Evolutionary conservation across 2,888 invertebrate genomes (phyloP).

Genomic region (Nemoura dubitans): DNA sequence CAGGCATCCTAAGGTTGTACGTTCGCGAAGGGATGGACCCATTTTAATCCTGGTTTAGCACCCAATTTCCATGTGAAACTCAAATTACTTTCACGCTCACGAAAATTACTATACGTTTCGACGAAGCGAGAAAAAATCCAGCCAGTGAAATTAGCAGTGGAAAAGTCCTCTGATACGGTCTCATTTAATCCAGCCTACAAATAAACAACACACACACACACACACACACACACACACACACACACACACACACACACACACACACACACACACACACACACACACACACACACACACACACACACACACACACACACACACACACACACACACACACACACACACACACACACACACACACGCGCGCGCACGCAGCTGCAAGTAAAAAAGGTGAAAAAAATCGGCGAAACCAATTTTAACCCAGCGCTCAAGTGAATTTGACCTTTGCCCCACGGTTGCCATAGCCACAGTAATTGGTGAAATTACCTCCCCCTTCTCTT

Average conservation of each 20-base stretch:
- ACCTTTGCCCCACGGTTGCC: background rate
- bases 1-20: background rate
- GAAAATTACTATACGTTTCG: background rate
- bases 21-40: background rate
- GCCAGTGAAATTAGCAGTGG: background rate
- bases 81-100: background rate
- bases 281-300: no score
- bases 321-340: no score
- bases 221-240: no score
- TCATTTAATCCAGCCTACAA: background rate
- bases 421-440: conserved; percentile 2
- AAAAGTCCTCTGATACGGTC: background rate
- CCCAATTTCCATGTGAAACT: conserved; percentile 12
- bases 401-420: conserved; percentile 7
- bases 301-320: no score
- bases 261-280: no score
- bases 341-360: no score
- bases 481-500: conserved; percentile 1
- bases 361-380: no score
- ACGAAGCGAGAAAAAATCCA: background rate
- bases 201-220: background rate
- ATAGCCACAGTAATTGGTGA: background rate
- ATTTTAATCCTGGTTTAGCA: background rate
- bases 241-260: no score
- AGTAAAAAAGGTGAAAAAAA: background rate